These are phyloP conservation scores for Oxyruncus cristatus DNA, from an alignment of 2,113 vertebrate genomes.

Conservation along the genomic window DNA sequence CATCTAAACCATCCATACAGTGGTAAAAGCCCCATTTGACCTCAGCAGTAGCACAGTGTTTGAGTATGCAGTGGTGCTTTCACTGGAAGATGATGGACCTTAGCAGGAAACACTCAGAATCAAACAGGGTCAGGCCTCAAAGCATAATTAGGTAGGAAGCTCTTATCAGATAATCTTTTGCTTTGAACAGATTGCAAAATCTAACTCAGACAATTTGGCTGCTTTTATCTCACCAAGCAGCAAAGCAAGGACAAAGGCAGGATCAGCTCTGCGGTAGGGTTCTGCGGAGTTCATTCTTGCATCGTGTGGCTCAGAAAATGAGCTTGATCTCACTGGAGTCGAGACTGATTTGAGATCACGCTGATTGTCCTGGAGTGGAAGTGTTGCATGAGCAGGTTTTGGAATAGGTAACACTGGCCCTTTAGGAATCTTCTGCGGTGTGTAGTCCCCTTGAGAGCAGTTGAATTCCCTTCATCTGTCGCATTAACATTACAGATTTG, in stretches of 20 bases:
- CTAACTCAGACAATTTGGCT: not conserved
- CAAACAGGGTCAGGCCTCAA: not conserved
- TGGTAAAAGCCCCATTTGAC: not conserved
- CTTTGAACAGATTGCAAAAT: slow-evolving; percentile 5
- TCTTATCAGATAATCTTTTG: slow-evolving; percentile 30
- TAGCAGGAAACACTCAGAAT: not conserved
- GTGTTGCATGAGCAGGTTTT: slow-evolving; percentile 22
- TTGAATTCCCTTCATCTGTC: slow-evolving; percentile 12
- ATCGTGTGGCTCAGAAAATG: not conserved
- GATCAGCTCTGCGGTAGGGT: not conserved
- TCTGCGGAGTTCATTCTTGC: not conserved
- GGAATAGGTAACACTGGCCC: not conserved
- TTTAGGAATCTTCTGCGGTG: not conserved
- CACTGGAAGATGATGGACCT: not conserved
- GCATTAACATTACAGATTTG: not conserved
- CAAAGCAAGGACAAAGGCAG: slow-evolving; percentile 53
- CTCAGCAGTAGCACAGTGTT: not conserved
- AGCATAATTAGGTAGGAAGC: slow-evolving; percentile 38
- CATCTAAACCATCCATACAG: not conserved
- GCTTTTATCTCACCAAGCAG: slow-evolving; percentile 14
- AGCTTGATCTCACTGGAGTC: not conserved
- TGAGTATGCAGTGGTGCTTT: not conserved
- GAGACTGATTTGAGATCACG: not conserved
- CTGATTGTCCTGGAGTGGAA: not conserved
- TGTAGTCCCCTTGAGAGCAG: not conserved